Percentiles rank a stretch among this genome's conserved stretches.
phyloP scores from a whole-genome alignment of 2,888 invertebrate genomes.

The Cephus spinipes region DNA sequence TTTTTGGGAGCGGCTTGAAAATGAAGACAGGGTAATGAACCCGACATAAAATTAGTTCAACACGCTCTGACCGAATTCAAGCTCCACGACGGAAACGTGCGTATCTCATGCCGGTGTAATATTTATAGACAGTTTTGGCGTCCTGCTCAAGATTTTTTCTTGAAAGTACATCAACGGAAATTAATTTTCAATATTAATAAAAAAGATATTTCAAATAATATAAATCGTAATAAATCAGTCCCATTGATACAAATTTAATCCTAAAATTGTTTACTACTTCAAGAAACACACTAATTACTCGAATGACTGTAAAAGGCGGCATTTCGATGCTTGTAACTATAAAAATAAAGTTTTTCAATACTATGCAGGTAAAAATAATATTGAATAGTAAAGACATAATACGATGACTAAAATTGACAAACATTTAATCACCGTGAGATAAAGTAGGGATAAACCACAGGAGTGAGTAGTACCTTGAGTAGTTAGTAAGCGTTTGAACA shows the following conservation, averaged over 20 bases:
- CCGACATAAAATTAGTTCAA: slow-evolving; percentile 59
- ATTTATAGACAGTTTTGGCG: slow-evolving; percentile 48
- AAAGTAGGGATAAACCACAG: not conserved
- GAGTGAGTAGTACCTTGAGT: not conserved
- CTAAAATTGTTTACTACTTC: too few species aligned
- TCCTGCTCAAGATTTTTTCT: not conserved
- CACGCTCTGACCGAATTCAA: slow-evolving; percentile 56
- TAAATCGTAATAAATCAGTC: too few species aligned
- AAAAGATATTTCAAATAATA: not conserved
- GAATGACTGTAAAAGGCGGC: not conserved
- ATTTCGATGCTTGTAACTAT: not conserved
- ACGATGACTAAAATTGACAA: not conserved
- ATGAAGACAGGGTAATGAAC: slow-evolving; percentile 55
- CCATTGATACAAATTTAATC: too few species aligned
- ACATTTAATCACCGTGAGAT: not conserved
- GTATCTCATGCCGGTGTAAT: slow-evolving; percentile 48
- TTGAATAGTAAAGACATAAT: not conserved
- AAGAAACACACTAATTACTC: too few species aligned
- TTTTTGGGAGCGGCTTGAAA: slow-evolving; percentile 18
- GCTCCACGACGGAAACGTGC: slow-evolving; percentile 43
- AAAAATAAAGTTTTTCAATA: not conserved
- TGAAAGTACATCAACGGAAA: not conserved
- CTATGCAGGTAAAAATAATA: not conserved
- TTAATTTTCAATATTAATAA: not conserved
- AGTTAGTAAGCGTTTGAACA: not conserved